Evolutionary conservation across 2,797 vertebrate species (phyloP).

Genomic region (Girardinus metallicus): DNA sequence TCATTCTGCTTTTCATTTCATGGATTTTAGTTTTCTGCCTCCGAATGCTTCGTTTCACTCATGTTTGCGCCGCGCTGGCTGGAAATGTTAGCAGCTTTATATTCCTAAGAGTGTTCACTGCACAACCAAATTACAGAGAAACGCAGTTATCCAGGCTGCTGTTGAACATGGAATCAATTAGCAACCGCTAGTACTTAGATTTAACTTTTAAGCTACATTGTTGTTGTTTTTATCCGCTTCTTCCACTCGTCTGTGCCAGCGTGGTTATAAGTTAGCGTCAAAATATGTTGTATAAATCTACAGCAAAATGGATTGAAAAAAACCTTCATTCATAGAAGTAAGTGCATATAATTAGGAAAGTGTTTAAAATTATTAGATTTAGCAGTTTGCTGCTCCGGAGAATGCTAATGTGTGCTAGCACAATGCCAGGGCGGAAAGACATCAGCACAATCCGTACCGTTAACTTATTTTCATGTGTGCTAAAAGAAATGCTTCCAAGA

Average conservation of each 20-base stretch:
- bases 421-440: neutral
- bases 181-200: neutral
- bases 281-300: neutral
- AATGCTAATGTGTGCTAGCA: neutral
- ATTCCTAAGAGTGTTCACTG: neutral
- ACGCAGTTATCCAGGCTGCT: neutral
- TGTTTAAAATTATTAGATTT: neutral
- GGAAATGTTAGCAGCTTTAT: neutral
- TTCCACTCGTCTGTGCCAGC: neutral
- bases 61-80: neutral
- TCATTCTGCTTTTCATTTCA: neutral
- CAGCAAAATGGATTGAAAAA: neutral
- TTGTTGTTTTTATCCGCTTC: neutral
- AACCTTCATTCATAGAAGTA: no score
- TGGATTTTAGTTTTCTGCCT: slow-evolving; percentile 2
- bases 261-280: neutral
- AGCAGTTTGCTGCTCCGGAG: neutral
- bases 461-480: no score
- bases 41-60: neutral
- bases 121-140: neutral
- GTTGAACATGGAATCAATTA: neutral
- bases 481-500: no score
- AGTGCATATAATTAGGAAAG: neutral
- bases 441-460: neutral
- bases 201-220: neutral